phyloP scores from a whole-genome alignment of 1,140 invertebrate genomes.

The Brachionus rubens region DNA sequence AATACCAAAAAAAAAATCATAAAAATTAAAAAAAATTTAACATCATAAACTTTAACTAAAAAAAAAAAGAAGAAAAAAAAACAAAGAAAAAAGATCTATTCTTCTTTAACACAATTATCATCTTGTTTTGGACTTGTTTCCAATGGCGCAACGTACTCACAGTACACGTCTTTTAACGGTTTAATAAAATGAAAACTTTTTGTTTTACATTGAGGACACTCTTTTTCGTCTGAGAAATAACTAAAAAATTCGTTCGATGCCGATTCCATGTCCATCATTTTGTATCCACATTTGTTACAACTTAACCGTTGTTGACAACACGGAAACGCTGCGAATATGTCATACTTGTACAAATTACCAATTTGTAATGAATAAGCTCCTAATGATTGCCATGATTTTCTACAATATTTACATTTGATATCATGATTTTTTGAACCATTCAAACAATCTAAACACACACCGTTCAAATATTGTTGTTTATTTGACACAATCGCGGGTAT shows the following conservation, averaged over 20 bases:
- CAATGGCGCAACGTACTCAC: not conserved
- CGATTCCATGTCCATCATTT: not conserved
- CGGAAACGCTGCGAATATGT: conserved; percentile 46
- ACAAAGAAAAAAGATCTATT: not conserved
- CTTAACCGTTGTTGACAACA: conserved; percentile 13
- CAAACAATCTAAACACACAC: conserved; percentile 9
- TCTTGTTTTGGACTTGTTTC: no score
- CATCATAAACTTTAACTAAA: no score
- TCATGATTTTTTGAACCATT: not conserved
- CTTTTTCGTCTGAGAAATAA: conserved; percentile 18
- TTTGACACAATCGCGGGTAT: not conserved
- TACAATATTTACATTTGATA: conserved; percentile 7
- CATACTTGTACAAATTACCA: conserved; percentile 42
- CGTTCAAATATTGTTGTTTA: conserved; percentile 11
- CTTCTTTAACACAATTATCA: not conserved
- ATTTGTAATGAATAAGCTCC: conserved; percentile 6
- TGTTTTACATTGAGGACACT: conserved; percentile 25
- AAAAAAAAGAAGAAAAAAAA: not conserved
- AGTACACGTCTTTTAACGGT: conserved; percentile 11
- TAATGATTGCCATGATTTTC: not conserved
- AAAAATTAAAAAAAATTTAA: no score
- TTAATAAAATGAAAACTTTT: conserved; percentile 27
- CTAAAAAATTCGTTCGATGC: conserved; percentile 5
- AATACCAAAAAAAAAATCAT: no score
- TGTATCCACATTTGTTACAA: not conserved